Conservation (phyloP, 37 sponge, comb jelly and placozoan genomes). For the Bolinopsis microptera region DNA sequence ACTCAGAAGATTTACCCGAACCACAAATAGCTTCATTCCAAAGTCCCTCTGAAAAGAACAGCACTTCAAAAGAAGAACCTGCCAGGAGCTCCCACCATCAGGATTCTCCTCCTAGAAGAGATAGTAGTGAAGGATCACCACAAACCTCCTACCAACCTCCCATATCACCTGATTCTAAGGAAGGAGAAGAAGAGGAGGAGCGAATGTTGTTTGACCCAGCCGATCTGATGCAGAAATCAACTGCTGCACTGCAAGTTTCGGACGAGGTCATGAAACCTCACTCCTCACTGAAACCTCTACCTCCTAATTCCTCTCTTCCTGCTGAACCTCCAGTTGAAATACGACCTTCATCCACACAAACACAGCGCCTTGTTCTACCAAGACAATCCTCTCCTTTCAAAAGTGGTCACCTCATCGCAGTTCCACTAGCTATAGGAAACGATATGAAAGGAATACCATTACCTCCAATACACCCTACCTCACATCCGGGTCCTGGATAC, state of each 20-base stretch:
- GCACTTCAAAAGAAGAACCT: neutral
- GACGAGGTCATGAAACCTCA: slow-evolving; percentile 14
- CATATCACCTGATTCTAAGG: neutral
- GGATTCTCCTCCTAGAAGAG: neutral
- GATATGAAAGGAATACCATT: neutral
- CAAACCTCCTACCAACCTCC: neutral
- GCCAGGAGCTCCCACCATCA: neutral
- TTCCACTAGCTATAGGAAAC: neutral
- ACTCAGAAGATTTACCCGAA: neutral
- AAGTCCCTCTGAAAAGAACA: neutral
- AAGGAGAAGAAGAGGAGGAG: neutral
- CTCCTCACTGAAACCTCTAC: neutral
- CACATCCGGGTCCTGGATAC: neutral
- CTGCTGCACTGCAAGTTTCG: slow-evolving; percentile 43
- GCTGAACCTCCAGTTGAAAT: neutral
- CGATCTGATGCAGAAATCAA: slow-evolving; percentile 40
- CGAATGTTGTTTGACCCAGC: slow-evolving; percentile 19
- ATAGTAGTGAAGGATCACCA: neutral
- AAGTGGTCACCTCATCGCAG: neutral
- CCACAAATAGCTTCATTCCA: neutral
- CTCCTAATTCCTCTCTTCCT: neutral
- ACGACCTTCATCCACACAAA: neutral
- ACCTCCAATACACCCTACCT: neutral
- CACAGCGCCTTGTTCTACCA: neutral
- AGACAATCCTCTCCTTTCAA: slow-evolving; percentile 31